Evolutionary conservation across 2,888 invertebrate genomes (phyloP).

Genomic region (Sinohyriopsis cumingii): DNA sequence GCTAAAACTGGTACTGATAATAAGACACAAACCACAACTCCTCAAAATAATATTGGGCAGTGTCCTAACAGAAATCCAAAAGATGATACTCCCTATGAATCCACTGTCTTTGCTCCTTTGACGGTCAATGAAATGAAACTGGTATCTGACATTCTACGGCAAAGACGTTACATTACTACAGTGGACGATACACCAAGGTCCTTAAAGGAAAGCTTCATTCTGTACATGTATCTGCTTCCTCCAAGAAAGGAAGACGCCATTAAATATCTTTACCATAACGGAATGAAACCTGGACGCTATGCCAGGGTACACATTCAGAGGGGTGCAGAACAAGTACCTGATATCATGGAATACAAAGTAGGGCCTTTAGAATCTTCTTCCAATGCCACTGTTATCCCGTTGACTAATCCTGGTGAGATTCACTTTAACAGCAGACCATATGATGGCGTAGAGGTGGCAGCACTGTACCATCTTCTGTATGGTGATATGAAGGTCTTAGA

Average conservation of each 20-base stretch:
- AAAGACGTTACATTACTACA: constrained; percentile 19
- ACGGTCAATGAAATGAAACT: constrained; percentile 35
- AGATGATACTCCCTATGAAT: constrained; percentile 20
- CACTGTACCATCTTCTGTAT: constrained; percentile 27
- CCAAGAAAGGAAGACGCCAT: constrained; percentile 39
- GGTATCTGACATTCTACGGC: constrained; percentile 20
- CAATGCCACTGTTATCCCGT: constrained; percentile 11
- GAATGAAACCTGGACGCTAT: constrained; percentile 37
- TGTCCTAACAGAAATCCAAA: constrained; percentile 23
- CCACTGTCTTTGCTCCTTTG: constrained; percentile 34
- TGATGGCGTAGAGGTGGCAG: constrained; percentile 31
- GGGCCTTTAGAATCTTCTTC: constrained; percentile 33
- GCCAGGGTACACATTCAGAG: constrained; percentile 38
- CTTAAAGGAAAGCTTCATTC: constrained; percentile 37
- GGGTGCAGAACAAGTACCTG: constrained; percentile 28
- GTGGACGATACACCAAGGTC: constrained; percentile 17
- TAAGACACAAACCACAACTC: neutral
- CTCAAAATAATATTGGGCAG: neutral
- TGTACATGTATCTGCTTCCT: constrained; percentile 34
- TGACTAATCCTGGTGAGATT: constrained; percentile 31
- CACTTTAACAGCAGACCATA: constrained; percentile 46
- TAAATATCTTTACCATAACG: constrained; percentile 30
- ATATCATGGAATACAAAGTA: constrained; percentile 49
- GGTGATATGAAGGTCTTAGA: constrained; percentile 27
- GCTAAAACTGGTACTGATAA: neutral